Base-by-base conservation (phyloP, 2,888 invertebrate genomes). In the Nomada ferruginata region DNA sequence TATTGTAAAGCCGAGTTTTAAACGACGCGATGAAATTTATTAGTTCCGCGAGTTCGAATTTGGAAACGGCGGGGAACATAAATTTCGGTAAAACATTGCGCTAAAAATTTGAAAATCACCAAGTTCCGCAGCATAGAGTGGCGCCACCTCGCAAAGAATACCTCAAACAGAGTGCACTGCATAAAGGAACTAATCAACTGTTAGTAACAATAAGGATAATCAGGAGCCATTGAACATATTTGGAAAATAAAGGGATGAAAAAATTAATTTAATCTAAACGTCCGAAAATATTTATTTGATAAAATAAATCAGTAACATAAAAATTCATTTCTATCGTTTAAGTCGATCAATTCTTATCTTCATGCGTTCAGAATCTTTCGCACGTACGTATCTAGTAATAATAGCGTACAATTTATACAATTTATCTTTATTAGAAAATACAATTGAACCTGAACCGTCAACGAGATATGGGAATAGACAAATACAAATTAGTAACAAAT, bases 111-210 rank as follows among this genome's bases (percentile, higher is more conserved):
- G 72, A 79, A 80, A 82, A 74, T 65, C 78, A 72, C 68, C 55
- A 83, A 61, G 57, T 69, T 61, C 70, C 29, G 71, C 71, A 69
- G 26, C 47, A 77, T 84, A 63, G 55, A 20, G 85, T 89, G 84
- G 85, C 85, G 89, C 88, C 88, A 88, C 73, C 88, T 87, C 59
- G 59, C 74, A 65, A 84, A 72, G 68, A 75, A 79, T 76, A 55
- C 59, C 64, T 50, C 59, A 84, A 85, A 76, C 82, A 47, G 53
- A 42, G 29, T 15, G 36, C 1, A 18, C 13, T 29, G 7, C 1
- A 44, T 29, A 23, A 57, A 76, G 70, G 26, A 60, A 59, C 15
- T 68, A 75, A 79, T 76, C 87, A 65, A 61, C 80, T 15, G 85
- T 57, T 50, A 85, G 81, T 83, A 87, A 87, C 50, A 29, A n/a